phyloP scores from a whole-genome alignment of 1,140 invertebrate genomes.

The Drosophila rufa region DNA sequence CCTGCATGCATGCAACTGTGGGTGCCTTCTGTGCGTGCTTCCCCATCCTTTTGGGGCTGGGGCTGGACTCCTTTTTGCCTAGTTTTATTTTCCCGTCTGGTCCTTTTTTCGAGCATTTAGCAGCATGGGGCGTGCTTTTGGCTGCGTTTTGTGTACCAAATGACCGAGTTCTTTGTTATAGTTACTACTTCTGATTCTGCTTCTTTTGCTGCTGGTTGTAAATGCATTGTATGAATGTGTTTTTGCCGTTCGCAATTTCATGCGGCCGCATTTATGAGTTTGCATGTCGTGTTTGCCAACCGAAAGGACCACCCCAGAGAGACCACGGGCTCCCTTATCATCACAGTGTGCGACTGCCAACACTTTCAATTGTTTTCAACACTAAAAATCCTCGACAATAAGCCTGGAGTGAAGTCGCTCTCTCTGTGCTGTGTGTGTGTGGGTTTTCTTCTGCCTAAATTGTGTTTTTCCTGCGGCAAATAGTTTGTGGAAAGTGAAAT shows the following conservation, averaged over 20 bases:
- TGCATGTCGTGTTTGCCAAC: conserved; percentile 32
- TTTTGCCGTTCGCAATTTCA: conserved; percentile 30
- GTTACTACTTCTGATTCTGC: conserved; percentile 38
- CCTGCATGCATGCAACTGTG: conserved; percentile 18
- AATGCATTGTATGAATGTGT: conserved; percentile 41
- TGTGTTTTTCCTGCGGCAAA: conserved; percentile 48
- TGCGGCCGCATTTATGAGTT: conserved; percentile 57
- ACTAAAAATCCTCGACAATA: conserved; percentile 49
- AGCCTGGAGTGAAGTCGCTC: conserved; percentile 30
- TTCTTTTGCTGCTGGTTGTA: conserved; percentile 15
- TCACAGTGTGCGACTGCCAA: conserved; percentile 25
- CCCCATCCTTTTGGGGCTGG: conserved; percentile 11
- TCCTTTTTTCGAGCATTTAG: conserved; percentile 59
- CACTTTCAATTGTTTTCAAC: conserved; percentile 69
- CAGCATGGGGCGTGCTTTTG: conserved; percentile 57
- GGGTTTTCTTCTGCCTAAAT: conserved; percentile 27
- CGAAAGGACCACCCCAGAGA: background rate
- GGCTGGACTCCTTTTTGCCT: conserved; percentile 34
- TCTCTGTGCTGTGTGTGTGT: conserved; percentile 8
- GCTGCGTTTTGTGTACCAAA: conserved; percentile 69
- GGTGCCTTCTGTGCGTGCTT: conserved; percentile 26
- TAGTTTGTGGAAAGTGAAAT: conserved; percentile 34
- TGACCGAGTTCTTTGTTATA: conserved; percentile 76
- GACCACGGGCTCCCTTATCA: conserved; percentile 9
- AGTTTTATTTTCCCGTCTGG: conserved; percentile 39